Conservation (phyloP, 2,888 invertebrate species). For the Pinctada fucata region DNA sequence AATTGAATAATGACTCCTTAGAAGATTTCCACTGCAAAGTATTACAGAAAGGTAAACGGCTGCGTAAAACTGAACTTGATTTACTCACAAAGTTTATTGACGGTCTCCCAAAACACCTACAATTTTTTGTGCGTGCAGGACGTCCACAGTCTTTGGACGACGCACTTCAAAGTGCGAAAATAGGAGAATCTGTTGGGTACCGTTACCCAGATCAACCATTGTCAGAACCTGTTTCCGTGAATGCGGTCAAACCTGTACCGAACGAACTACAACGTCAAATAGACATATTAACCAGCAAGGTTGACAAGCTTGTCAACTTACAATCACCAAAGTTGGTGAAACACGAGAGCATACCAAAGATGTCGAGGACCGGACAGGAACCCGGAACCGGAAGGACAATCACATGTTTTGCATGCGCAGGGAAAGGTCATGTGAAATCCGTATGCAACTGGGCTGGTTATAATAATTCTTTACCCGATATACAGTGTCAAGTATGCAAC, state of each 20-base stretch:
- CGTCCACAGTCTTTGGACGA: slow-evolving; percentile 11
- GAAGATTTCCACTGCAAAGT: slow-evolving; percentile 22
- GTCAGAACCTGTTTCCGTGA: background rate
- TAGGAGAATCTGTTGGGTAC: slow-evolving; percentile 17
- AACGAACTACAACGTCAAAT: background rate
- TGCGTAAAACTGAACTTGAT: slow-evolving; percentile 17
- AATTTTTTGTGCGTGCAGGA: slow-evolving; percentile 17
- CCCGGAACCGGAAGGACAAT: too few relatives aligned
- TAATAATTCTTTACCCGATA: background rate
- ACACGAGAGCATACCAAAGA: background rate
- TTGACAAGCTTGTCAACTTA: background rate
- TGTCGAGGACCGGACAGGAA: background rate
- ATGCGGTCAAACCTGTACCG: background rate
- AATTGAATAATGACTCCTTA: background rate
- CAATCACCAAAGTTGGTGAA: background rate
- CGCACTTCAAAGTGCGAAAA: slow-evolving; percentile 2
- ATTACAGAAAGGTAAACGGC: slow-evolving; percentile 6
- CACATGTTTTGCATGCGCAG: slow-evolving; percentile 24
- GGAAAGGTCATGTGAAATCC: slow-evolving; percentile 15
- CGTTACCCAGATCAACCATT: background rate
- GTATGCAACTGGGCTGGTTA: slow-evolving; percentile 17
- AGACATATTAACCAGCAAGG: background rate
- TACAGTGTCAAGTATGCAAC: background rate
- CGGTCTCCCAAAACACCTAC: slow-evolving; percentile 16
- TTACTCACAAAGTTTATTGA: slow-evolving; percentile 23